Conservation (phyloP, 1,140 invertebrate species). For the Schlechtendalia chinensis region DNA sequence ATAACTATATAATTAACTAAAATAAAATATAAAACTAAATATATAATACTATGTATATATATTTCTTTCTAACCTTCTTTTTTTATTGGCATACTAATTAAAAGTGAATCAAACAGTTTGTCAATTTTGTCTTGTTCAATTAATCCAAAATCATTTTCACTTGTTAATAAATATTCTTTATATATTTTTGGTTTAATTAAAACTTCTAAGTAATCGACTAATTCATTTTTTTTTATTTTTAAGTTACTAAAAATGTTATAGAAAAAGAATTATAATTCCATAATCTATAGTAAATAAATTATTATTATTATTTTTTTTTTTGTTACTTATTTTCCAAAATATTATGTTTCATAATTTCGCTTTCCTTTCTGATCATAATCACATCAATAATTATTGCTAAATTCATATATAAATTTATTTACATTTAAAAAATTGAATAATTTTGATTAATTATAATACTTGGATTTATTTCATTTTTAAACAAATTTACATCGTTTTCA, state of each 20-base stretch:
- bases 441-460: conserved; percentile 1
- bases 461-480: conserved; percentile 9
- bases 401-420: not conserved
- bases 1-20: not conserved
- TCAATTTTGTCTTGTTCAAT: not conserved
- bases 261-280: not conserved
- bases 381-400: conserved; percentile 35
- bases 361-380: conserved; percentile 23
- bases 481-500: not conserved
- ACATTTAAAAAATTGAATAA: not conserved
- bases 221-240: conserved; percentile 33
- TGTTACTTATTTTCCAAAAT: conserved; percentile 25
- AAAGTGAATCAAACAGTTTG: conserved; percentile 15
- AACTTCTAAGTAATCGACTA: conserved; percentile 13
- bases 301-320: too few relatives aligned
- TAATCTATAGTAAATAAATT: not conserved
- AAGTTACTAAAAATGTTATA: conserved; percentile 1
- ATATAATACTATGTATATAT: too few relatives aligned
- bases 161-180: conserved; percentile 19
- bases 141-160: not conserved
- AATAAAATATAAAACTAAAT: too few relatives aligned
- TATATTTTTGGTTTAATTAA: conserved; percentile 18
- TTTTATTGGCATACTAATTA: conserved; percentile 9
- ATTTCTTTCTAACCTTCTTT: not conserved
- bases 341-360: conserved; percentile 3